Evolutionary conservation across 23 tunicate species (phyloP).

Genomic region (Halocynthia aurantium): DNA sequence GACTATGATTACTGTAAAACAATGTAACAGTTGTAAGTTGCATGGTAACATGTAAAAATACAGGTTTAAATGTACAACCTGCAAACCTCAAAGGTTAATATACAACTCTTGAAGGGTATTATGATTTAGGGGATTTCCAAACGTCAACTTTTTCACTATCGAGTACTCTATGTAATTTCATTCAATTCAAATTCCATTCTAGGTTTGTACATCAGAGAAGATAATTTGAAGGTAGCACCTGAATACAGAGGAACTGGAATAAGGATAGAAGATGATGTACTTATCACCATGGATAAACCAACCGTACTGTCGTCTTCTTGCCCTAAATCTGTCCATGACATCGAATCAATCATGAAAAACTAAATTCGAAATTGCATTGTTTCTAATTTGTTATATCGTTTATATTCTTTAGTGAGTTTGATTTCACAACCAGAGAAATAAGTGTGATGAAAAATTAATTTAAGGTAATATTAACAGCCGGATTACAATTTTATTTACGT

Average conservation of each 20-base stretch:
- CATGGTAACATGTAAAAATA: not conserved
- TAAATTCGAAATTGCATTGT: too few relatives aligned
- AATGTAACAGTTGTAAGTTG: not conserved
- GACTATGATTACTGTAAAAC: too few relatives aligned
- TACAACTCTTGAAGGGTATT: too few relatives aligned
- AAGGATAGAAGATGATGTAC: conserved; percentile 85
- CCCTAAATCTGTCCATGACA: conserved; percentile 70
- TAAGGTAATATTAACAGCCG: too few relatives aligned
- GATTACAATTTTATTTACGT: too few relatives aligned
- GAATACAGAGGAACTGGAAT: conserved; percentile 79
- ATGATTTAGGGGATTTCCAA: too few relatives aligned
- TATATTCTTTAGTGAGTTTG: too few relatives aligned
- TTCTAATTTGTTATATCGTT: too few relatives aligned
- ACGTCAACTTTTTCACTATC: not conserved
- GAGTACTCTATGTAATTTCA: not conserved
- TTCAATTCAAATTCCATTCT: not conserved
- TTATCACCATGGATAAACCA: conserved; percentile 49
- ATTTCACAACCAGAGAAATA: too few relatives aligned
- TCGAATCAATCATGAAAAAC: conserved; percentile 39
- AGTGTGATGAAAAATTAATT: too few relatives aligned
- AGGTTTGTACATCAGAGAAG: conserved; percentile 67
- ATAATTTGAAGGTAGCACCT: conserved; percentile 37
- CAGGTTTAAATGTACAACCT: too few relatives aligned
- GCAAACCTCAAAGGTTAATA: too few relatives aligned
- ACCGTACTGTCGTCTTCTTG: conserved; percentile 52